Conservation (phyloP, 2,113 vertebrate genomes). For the Cygnus buccinator region DNA sequence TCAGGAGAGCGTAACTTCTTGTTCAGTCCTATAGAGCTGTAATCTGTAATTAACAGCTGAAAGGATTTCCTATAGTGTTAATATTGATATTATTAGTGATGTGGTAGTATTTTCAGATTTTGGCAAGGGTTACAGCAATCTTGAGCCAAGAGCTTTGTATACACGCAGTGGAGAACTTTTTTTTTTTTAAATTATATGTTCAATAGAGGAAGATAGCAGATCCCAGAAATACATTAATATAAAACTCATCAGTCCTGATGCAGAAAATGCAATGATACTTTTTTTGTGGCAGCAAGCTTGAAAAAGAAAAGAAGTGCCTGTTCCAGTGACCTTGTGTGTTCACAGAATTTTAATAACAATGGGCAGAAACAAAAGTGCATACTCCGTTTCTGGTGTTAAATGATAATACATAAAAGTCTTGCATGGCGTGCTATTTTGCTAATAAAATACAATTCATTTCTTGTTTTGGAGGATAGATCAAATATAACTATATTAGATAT, state of each 20-base stretch:
- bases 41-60: not conserved
- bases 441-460: not conserved
- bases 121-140: not conserved
- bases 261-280: not conserved
- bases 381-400: not conserved
- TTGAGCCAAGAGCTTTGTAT: not conserved
- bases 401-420: not conserved
- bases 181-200: accelerated
- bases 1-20: accelerated
- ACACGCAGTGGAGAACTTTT: not conserved
- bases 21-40: not conserved
- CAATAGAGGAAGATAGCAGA: not conserved
- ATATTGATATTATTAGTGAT: not conserved
- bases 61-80: not conserved
- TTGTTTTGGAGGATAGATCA: not conserved
- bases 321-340: not conserved
- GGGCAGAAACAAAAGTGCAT: not conserved
- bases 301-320: not conserved
- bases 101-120: not conserved
- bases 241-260: not conserved
- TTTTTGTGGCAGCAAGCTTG: not conserved
- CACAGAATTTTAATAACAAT: not conserved
- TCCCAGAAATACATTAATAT: not conserved
- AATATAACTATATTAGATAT: not conserved
- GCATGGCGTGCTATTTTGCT: not conserved